phyloP scores from a whole-genome alignment of 2,797 vertebrate species.

The Vireo griseus region DNA sequence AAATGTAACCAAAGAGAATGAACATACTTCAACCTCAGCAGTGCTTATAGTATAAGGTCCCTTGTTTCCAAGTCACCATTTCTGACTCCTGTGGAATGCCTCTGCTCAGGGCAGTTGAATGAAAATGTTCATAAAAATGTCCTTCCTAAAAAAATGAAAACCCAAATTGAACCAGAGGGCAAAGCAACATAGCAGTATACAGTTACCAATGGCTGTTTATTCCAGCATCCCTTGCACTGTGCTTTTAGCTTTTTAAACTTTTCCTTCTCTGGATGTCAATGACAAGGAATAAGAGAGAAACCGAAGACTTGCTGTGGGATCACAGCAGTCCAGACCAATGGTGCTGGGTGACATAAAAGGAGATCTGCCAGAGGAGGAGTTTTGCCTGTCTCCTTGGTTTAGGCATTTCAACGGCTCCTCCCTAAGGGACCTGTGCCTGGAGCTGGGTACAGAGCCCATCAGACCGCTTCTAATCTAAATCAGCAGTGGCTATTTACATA shows the following conservation, averaged over 20 bases:
- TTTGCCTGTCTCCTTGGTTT: background rate
- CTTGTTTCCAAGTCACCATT: background rate
- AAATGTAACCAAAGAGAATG: background rate
- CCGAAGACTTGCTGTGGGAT: rapidly evolving
- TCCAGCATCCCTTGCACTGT: background rate
- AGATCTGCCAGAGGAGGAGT: background rate
- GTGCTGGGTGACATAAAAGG: background rate
- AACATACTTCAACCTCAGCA: background rate
- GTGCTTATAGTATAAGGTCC: background rate
- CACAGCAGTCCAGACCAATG: rapidly evolving
- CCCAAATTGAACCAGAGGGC: background rate
- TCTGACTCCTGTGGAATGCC: background rate
- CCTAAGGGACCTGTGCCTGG: background rate
- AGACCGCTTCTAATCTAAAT: background rate
- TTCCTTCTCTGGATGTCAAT: background rate
- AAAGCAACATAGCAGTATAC: background rate
- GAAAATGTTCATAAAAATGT: background rate
- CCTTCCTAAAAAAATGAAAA: background rate
- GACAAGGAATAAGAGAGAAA: background rate
- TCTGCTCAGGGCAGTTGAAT: background rate
- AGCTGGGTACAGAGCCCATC: background rate
- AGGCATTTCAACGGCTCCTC: background rate
- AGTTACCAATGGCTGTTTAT: background rate
- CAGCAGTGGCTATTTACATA: background rate
- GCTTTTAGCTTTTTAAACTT: background rate